Evolutionary conservation across 2,888 invertebrate genomes (phyloP).

Genomic region (Diplolepis rosae): DNA sequence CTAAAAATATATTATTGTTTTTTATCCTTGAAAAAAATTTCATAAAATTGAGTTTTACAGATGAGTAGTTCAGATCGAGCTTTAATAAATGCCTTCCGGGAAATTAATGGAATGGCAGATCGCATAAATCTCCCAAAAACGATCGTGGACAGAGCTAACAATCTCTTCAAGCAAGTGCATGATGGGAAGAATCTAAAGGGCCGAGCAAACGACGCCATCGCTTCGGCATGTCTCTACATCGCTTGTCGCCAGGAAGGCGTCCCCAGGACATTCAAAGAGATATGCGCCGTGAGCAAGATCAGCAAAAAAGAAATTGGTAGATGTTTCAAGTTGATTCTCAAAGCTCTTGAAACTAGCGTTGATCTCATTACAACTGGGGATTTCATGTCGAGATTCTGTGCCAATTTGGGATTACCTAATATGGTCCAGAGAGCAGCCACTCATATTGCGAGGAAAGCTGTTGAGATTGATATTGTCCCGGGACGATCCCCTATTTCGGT

Average conservation of each 20-base stretch:
- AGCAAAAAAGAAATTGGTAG: constrained; percentile 99
- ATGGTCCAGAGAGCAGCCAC: constrained; percentile 95
- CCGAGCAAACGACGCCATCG: constrained; percentile 97
- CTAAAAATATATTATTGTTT: not conserved
- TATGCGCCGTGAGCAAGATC: constrained; percentile 98
- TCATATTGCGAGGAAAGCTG: constrained; percentile 96
- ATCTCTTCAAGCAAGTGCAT: constrained; percentile 98
- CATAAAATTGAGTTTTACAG: constrained; percentile 78
- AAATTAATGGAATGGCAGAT: constrained; percentile 99
- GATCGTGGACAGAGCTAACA: constrained; percentile 97
- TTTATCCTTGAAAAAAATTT: not conserved
- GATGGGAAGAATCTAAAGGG: constrained; percentile 97
- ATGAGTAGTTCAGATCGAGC: constrained; percentile 97
- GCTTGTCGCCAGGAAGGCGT: constrained; percentile 99
- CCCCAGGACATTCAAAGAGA: constrained; percentile 99
- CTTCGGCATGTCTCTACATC: constrained; percentile 98
- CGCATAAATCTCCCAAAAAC: constrained; percentile 97
- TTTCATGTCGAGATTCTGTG: constrained; percentile 99
- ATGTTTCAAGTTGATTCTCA: constrained; percentile 97
- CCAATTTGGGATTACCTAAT: constrained; percentile 92
- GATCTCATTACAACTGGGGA: constrained; percentile 98
- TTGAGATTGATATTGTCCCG: constrained; percentile 97
- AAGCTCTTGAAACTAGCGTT: constrained; percentile 96
- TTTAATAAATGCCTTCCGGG: constrained; percentile 95
- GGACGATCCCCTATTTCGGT: constrained; percentile 99